Evolutionary conservation across 2,797 vertebrate genomes (phyloP), one percentile per base, ranked within the genome.

Genomic region (Acridotheres tristis): DNA sequence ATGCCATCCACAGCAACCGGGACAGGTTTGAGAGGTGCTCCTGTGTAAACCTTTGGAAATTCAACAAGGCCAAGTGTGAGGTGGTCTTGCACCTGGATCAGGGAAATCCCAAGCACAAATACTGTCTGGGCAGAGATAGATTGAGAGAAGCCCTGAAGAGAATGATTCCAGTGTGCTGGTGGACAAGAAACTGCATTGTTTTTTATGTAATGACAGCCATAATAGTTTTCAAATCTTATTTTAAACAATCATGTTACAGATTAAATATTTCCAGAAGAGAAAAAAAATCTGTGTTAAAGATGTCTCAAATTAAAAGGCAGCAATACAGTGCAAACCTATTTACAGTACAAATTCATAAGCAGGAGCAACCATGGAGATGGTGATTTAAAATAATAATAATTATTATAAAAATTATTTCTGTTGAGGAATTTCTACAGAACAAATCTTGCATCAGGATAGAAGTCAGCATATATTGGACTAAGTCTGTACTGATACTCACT

Each of bases 401-500:
- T 34, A 34, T 34, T 34, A 34, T 34, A 55, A 38, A 13, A 4
- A 3, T 59, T 29, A 1, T 29, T 78, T 59, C 15, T 76, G 10
- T 72, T 61, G 30, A 68, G 58, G 23, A 61, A 47, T 69, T 89
- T 75, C 43, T 68, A 38, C 10, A 10, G 23, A 61, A 68, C 36
- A 72, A 69, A 53, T 38, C 29, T 71, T 84, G 10, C 27, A 30
- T 50, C 16, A 48, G n/a, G 34, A 29, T 8, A 59, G 29, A 74
- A 65, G 34, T 42, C n/a, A 71, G 45, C 13, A 5, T 43, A 36
- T 10, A 7, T 54, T 54, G 9, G 18, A 65, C 19, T 45, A 32
- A 27, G 51, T 38, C 53, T 72, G 16, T 67, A 34, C 9, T 20
- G 10, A 59, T n/a, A 58, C 3, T 3, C 1, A 0, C 13, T 5